These are phyloP conservation scores for Oligia strigilis DNA, from an alignment of 2,888 invertebrate genomes.

Conservation along the genomic window DNA sequence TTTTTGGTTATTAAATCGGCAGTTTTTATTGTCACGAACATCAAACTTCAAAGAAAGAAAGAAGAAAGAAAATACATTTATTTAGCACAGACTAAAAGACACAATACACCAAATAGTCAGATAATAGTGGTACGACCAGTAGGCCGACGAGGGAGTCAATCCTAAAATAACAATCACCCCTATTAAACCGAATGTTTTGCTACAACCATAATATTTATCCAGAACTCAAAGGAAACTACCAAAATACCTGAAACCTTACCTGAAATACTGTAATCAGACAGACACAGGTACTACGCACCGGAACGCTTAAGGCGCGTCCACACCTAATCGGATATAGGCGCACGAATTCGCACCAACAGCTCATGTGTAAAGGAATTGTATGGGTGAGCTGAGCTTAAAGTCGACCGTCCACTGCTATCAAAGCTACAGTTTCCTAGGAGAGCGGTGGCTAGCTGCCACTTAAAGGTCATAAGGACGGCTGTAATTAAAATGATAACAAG, in stretches of 20 bases:
- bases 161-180: not conserved
- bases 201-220: too few relatives aligned
- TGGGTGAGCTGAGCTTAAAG: conserved; percentile 55
- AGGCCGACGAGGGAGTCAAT: too few relatives aligned
- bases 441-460: too few relatives aligned
- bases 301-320: conserved; percentile 25
- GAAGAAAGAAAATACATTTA: too few relatives aligned
- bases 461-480: not conserved
- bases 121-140: too few relatives aligned
- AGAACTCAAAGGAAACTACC: not conserved
- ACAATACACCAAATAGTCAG: too few relatives aligned
- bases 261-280: conserved; percentile 17
- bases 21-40: too few relatives aligned
- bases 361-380: conserved; percentile 64
- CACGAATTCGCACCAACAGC: conserved; percentile 49
- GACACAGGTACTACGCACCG: not conserved
- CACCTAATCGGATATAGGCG: conserved; percentile 63
- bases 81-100: too few relatives aligned
- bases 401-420: not conserved
- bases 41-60: too few relatives aligned
- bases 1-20: too few relatives aligned
- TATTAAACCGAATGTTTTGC: not conserved
- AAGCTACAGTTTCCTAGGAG: not conserved
- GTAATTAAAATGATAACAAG: not conserved
- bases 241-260: conserved; percentile 14